Evolutionary conservation across 2,797 vertebrate genomes (phyloP).

Genomic region (Brachyalestes nurse): DNA sequence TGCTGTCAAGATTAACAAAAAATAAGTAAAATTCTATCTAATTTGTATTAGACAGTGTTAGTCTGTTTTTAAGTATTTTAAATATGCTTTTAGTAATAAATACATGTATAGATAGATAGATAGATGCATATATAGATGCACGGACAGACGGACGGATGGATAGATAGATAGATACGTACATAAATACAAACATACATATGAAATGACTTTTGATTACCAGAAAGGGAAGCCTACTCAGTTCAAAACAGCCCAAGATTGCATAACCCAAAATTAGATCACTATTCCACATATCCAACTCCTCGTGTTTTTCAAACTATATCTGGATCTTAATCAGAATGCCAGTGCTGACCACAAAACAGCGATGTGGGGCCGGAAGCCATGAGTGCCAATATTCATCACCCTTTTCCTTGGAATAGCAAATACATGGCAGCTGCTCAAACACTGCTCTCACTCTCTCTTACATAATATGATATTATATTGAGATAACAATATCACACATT

Average conservation of each 20-base stretch:
- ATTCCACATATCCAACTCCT: neutral
- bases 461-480: neutral
- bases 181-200: no score
- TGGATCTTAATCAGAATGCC: neutral
- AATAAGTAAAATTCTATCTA: no score
- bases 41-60: no score
- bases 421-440: neutral
- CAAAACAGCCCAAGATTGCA: neutral
- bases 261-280: neutral
- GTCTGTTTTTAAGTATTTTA: no score
- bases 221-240: neutral
- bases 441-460: neutral
- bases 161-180: no score
- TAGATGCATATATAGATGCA: no score
- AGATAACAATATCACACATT: conserved; percentile 5
- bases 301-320: neutral
- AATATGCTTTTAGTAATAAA: no score
- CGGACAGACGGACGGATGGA: no score
- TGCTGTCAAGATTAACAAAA: no score
- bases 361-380: neutral
- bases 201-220: neutral
- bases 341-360: conserved; percentile 4
- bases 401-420: conserved; percentile 7
- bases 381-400: conserved; percentile 4
- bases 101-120: no score